Evolutionary conservation across 2,888 invertebrate species (phyloP), one percentile per base, ranked within the genome.

Genomic region (Electrophaes corylata): DNA sequence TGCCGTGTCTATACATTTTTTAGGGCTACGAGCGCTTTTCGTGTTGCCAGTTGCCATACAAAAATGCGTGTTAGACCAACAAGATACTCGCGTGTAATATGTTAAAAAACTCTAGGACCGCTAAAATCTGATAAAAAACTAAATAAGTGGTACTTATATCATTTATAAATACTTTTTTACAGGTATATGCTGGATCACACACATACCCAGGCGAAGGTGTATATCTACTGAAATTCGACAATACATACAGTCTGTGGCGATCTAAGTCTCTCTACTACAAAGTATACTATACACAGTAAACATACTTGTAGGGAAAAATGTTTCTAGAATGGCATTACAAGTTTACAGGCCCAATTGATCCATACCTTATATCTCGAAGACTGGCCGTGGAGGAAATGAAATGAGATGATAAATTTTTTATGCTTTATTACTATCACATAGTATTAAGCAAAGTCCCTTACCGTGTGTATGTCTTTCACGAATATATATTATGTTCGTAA

Each of bases 251-350:
- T 52, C 93, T 99, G 70, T 99, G 99, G 99, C 95, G 99, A 76
- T 98, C 98, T 71, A 99, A 99, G 94, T 98, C 98, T 43, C 94
- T 99, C 52, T 99, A 99, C 88, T 99, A 99, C 88, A 95, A 99
- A 88, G 98, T 99, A 48, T 99, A 98, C 86, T 99, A 99, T 84
- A 98, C 97, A 49, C 96, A 96, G 75, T 94, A 86, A 83, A 74
- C 6, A 11, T 40, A 31, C 11, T 4, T 14, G 56, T 55, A 59
- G 45, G 55, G 16, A 16, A 33, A 47, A 16, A 14, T 19, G 29
- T 37, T 40, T 40, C 14, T 53, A 47, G 29, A 44, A 29, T 29
- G 26, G 26, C 10, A 29, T 29, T 10, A 6, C 6, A 29, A 2
- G 26, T 29, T 10, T 29, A 10, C 26, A 29, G 10, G 26, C 10